Conservation (phyloP, 2,888 invertebrate genomes). For the Melolontha melolontha region DNA sequence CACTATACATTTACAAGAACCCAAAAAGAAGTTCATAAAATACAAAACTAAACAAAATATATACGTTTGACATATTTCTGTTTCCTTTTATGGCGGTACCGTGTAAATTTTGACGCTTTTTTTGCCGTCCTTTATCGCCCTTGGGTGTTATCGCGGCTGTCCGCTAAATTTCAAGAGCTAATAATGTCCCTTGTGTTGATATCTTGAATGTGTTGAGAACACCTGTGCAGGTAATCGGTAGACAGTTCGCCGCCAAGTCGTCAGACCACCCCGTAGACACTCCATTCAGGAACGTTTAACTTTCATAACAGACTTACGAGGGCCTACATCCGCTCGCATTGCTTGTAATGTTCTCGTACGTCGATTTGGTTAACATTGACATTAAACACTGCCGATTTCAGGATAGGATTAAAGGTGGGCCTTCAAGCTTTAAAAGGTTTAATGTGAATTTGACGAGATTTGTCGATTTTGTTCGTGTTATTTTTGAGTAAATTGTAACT, state of each 20-base stretch:
- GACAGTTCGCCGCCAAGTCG: conserved; percentile 57
- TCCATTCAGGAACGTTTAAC: conserved; percentile 49
- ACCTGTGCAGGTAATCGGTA: conserved; percentile 46
- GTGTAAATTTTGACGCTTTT: conserved; percentile 32
- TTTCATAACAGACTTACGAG: conserved; percentile 46
- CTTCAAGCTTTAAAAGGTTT: conserved; percentile 13
- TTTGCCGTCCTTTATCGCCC: conserved; percentile 26
- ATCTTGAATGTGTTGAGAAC: conserved; percentile 16
- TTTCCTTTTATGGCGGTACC: neutral
- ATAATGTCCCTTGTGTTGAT: conserved; percentile 39
- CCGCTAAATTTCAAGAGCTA: conserved; percentile 47
- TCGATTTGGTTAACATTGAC: conserved; percentile 20
- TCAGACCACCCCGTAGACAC: conserved; percentile 56
- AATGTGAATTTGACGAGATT: conserved; percentile 9
- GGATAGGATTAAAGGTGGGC: conserved; percentile 4
- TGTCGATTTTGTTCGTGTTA: conserved; percentile 10
- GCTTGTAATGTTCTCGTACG: neutral
- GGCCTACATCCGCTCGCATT: conserved; percentile 44
- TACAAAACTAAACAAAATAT: too few species aligned
- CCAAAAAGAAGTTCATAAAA: too few species aligned
- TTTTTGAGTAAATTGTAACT: conserved; percentile 1
- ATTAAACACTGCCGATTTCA: conserved; percentile 20
- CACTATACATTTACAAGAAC: too few species aligned
- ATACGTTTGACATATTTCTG: too few species aligned
- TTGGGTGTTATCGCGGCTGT: conserved; percentile 29